Percentiles rank a stretch among this genome's conserved stretches.
These are phyloP conservation scores for Bathynomus jamesi DNA, from an alignment of 1,140 invertebrate species.

Conservation along the genomic window DNA sequence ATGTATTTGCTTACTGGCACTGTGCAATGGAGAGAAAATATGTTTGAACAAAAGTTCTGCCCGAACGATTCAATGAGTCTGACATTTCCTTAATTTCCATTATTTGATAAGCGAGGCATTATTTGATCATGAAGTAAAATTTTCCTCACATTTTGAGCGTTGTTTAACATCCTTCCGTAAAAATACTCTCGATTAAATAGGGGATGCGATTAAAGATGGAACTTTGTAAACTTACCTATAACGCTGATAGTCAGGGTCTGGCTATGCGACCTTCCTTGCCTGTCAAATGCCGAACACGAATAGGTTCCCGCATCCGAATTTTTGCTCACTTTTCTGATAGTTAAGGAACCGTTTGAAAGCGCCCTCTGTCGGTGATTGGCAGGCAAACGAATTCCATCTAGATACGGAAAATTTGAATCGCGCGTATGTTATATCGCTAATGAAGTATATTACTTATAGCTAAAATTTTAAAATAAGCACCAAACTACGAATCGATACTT, in stretches of 20 bases:
- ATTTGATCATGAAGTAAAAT: too few species aligned
- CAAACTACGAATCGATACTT: conserved; percentile 10
- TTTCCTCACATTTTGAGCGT: too few species aligned
- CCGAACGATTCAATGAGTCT: too few species aligned
- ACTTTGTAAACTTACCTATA: conserved; percentile 57
- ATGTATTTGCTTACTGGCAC: too few species aligned
- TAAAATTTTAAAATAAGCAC: not conserved
- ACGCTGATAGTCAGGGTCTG: conserved; percentile 63
- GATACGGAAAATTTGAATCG: not conserved
- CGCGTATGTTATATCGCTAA: not conserved
- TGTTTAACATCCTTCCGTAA: too few species aligned
- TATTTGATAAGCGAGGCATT: too few species aligned
- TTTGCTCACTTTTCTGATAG: conserved; percentile 62
- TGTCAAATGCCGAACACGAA: conserved; percentile 67
- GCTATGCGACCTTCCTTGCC: conserved; percentile 61
- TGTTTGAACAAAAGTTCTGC: too few species aligned
- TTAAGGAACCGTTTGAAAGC: conserved; percentile 74
- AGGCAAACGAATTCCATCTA: conserved; percentile 64
- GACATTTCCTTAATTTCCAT: too few species aligned
- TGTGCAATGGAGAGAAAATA: too few species aligned
- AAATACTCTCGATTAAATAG: too few species aligned
- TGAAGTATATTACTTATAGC: not conserved
- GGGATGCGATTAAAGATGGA: too few species aligned
- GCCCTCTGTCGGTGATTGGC: conserved; percentile 92
- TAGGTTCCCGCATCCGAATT: conserved; percentile 61